Percentiles rank a stretch among this genome's conserved stretches.
phyloP scores from a whole-genome alignment of 2,888 invertebrate species.

The Xestia c-nigrum region DNA sequence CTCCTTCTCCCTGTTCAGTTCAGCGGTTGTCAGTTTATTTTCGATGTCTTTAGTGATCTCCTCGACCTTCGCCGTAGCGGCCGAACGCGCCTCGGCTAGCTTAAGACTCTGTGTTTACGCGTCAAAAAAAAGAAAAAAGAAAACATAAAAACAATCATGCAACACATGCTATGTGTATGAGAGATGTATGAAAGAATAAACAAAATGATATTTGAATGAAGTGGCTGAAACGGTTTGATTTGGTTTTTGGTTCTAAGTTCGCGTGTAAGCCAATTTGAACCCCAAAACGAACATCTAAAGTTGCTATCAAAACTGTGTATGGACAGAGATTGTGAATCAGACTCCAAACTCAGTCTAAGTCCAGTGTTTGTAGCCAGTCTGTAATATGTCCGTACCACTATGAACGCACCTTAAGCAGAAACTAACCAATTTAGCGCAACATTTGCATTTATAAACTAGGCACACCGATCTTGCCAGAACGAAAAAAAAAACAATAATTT shows the following conservation, averaged over 20 bases:
- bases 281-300: neutral
- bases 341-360: neutral
- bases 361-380: neutral
- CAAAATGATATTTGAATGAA: constrained; percentile 13
- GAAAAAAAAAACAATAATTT: constrained; percentile 26
- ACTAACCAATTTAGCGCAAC: neutral
- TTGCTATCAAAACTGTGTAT: neutral
- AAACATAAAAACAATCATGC: constrained; percentile 64
- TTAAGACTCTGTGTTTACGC: constrained; percentile 90
- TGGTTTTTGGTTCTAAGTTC: constrained; percentile 42
- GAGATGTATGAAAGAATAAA: constrained; percentile 25
- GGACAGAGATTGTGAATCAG: neutral
- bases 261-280: constrained; percentile 52
- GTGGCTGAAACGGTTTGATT: constrained; percentile 64
- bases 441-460: constrained; percentile 13
- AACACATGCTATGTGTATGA: constrained; percentile 48
- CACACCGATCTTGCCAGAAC: constrained; percentile 33
- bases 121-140: constrained; percentile 62
- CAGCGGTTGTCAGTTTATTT: constrained; percentile 94
- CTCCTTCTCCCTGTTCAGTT: constrained; percentile 96
- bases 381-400: neutral
- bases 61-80: constrained; percentile 91
- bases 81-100: constrained; percentile 92
- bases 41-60: constrained; percentile 93
- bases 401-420: constrained; percentile 12